Conservation (phyloP, 2,888 invertebrate genomes). For the Drymonia ruficornis region DNA sequence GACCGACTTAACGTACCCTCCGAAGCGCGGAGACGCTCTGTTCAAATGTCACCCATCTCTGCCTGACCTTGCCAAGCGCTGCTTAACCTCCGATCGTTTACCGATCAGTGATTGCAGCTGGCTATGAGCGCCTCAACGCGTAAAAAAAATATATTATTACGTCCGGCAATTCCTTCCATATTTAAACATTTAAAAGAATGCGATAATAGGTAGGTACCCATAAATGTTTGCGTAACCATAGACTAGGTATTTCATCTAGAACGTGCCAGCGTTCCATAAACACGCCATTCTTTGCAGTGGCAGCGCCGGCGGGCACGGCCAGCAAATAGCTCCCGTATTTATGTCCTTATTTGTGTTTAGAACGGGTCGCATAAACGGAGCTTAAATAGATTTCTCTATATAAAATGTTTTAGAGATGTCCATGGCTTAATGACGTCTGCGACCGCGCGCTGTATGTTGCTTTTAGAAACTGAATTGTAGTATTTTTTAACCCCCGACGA, state of each 20-base stretch:
- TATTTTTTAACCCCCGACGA: too few relatives aligned
- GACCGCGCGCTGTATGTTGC: not conserved
- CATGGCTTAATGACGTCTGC: not conserved
- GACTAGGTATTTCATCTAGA: constrained; percentile 19
- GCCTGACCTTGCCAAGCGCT: too few relatives aligned
- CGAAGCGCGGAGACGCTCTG: too few relatives aligned
- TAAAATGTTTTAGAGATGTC: not conserved
- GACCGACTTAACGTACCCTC: too few relatives aligned
- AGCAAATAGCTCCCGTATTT: constrained; percentile 24
- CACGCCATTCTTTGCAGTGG: constrained; percentile 25
- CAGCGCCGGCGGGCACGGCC: not conserved
- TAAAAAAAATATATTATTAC: too few relatives aligned
- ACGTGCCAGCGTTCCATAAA: constrained; percentile 28
- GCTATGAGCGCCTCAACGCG: too few relatives aligned
- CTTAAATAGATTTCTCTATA: constrained; percentile 5
- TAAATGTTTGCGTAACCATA: constrained; percentile 24
- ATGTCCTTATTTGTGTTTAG: constrained; percentile 20
- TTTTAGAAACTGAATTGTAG: too few relatives aligned
- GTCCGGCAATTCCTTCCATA: not conserved
- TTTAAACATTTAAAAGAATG: constrained; percentile 5
- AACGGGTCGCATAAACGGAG: constrained; percentile 7
- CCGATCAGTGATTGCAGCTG: too few relatives aligned
- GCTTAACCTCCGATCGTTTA: too few relatives aligned
- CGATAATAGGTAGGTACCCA: constrained; percentile 17
- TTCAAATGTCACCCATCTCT: too few relatives aligned